Evolutionary conservation across 2,888 invertebrate species (phyloP).

Genomic region (Pimpla rufipes): DNA sequence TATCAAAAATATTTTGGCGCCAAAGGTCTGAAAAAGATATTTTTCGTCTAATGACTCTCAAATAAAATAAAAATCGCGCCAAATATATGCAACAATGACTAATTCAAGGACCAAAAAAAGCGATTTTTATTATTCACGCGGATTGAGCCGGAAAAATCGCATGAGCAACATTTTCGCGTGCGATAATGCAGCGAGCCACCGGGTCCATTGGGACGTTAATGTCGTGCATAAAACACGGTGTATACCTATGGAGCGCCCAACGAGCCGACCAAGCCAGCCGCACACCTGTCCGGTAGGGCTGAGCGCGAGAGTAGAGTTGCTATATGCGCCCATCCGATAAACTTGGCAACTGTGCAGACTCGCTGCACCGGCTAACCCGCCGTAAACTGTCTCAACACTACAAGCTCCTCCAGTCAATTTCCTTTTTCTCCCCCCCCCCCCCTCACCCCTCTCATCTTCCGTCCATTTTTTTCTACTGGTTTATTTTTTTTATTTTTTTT

Average conservation of each 20-base stretch:
- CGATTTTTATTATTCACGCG: too few species aligned
- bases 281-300: slow-evolving; percentile 7
- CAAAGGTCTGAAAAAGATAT: too few species aligned
- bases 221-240: background rate
- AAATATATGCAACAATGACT: too few species aligned
- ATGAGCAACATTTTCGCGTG: background rate
- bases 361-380: background rate
- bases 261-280: background rate
- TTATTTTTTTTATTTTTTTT: background rate
- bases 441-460: background rate
- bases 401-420: background rate
- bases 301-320: background rate
- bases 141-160: too few species aligned
- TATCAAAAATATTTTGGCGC: too few species aligned
- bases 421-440: background rate
- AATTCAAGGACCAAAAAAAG: too few species aligned
- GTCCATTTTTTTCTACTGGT: background rate
- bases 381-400: slow-evolving; percentile 9
- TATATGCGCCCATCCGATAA: background rate
- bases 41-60: too few species aligned
- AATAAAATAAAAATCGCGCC: too few species aligned
- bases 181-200: too few species aligned
- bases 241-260: background rate
- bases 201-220: background rate
- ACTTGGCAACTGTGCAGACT: slow-evolving; percentile 9